Evolutionary conservation across 2,113 vertebrate species (phyloP).

Genomic region (Syngnathoides biaculeatus): DNA sequence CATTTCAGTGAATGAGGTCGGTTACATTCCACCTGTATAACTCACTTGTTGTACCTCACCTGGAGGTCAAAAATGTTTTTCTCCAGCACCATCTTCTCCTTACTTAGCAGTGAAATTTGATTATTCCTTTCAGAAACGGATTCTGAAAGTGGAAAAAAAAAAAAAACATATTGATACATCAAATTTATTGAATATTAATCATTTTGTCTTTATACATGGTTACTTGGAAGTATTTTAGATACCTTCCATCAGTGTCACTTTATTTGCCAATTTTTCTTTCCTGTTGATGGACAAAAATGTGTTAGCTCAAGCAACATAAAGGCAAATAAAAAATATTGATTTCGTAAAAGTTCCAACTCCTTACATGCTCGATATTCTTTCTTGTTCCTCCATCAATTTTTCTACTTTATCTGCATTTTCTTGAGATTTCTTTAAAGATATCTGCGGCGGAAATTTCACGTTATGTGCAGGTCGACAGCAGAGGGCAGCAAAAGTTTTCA

Average conservation of each 20-base stretch:
- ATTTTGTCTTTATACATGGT: neutral
- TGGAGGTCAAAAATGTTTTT: slow-evolving; percentile 78
- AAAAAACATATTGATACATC: neutral
- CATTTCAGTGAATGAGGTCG: neutral
- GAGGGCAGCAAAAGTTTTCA: neutral
- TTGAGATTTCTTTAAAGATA: slow-evolving; percentile 78
- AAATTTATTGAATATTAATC: neutral
- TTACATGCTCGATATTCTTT: slow-evolving; percentile 77
- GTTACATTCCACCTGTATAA: neutral
- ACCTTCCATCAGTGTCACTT: slow-evolving; percentile 87
- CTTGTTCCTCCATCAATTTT: slow-evolving; percentile 78
- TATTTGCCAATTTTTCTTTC: slow-evolving; percentile 83
- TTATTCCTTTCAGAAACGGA: slow-evolving; percentile 75
- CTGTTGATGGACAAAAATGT: slow-evolving; percentile 63
- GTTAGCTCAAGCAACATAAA: slow-evolving; percentile 1
- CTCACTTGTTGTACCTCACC: slow-evolving; percentile 60
- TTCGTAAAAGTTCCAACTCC: slow-evolving; percentile 38
- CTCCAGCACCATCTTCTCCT: slow-evolving; percentile 79
- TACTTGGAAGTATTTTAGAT: slow-evolving; percentile 36
- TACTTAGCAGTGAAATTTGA: slow-evolving; percentile 78
- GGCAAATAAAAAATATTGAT: too few relatives aligned
- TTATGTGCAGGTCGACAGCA: neutral
- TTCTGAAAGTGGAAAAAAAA: slow-evolving; percentile 64
- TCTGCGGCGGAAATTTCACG: slow-evolving; percentile 59
- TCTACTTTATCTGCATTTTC: slow-evolving; percentile 75